These are phyloP conservation scores for Zaprionus bogoriensis DNA, from an alignment of 2,888 invertebrate genomes.

Conservation along the genomic window DNA sequence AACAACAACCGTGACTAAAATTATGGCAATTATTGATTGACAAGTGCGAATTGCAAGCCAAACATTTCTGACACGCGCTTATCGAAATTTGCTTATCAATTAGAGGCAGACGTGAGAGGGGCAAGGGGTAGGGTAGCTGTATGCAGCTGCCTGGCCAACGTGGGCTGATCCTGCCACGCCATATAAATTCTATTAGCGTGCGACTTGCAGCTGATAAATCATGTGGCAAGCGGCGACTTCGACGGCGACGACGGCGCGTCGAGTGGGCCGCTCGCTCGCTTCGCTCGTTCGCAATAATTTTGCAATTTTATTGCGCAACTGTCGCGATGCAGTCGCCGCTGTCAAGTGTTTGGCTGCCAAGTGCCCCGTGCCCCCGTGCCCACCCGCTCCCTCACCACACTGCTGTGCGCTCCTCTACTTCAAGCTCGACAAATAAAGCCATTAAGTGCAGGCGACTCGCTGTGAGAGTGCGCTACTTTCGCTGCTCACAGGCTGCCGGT, in stretches of 20 bases:
- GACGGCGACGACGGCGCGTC: slow-evolving; percentile 6
- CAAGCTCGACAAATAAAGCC: slow-evolving; percentile 61
- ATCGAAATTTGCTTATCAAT: slow-evolving; percentile 66
- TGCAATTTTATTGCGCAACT: slow-evolving; percentile 67
- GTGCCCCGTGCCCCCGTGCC: neutral
- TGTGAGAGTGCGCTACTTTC: slow-evolving; percentile 71
- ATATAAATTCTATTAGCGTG: slow-evolving; percentile 64
- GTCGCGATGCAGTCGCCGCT: slow-evolving; percentile 37
- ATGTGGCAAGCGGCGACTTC: slow-evolving; percentile 47
- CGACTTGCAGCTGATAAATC: slow-evolving; percentile 67
- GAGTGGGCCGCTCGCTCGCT: slow-evolving; percentile 49
- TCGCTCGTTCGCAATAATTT: slow-evolving; percentile 58
- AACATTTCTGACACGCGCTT: slow-evolving; percentile 70
- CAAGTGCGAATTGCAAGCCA: slow-evolving; percentile 73
- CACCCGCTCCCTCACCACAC: neutral
- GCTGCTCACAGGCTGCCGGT: slow-evolving; percentile 57
- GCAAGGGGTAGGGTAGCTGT: neutral
- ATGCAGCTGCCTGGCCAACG: slow-evolving; percentile 2
- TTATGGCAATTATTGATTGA: slow-evolving; percentile 64
- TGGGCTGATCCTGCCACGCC: slow-evolving; percentile 44
- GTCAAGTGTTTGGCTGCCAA: slow-evolving; percentile 46
- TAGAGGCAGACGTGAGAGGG: neutral
- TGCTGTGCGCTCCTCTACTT: neutral
- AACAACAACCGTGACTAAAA: too few relatives aligned
- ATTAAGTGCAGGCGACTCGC: slow-evolving; percentile 50